phyloP scores from a whole-genome alignment of 1,140 invertebrate genomes.

The Globodera ellingtonae region DNA sequence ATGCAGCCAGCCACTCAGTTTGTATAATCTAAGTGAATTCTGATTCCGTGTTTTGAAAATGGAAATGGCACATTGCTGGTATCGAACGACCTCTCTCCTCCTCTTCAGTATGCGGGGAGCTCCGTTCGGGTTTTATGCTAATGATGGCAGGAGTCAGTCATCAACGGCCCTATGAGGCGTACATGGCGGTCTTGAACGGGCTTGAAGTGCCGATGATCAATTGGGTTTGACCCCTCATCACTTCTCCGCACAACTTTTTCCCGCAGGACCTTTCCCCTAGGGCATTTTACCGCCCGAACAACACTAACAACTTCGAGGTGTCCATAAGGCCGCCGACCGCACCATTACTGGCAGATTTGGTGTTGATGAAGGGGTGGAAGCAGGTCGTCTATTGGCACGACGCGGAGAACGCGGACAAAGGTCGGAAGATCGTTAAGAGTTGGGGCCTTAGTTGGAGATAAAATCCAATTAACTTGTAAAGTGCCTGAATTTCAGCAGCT shows the following conservation, averaged over 20 bases:
- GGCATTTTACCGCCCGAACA: constrained; percentile 21
- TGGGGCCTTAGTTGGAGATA: neutral
- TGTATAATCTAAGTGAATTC: neutral
- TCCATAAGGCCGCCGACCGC: constrained; percentile 58
- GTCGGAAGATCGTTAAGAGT: constrained; percentile 20
- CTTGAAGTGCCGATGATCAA: constrained; percentile 57
- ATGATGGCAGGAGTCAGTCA: constrained; percentile 52
- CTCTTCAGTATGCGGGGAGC: constrained; percentile 51
- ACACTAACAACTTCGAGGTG: constrained; percentile 58
- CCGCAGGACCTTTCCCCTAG: constrained; percentile 10
- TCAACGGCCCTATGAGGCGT: constrained; percentile 50
- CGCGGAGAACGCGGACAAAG: constrained; percentile 47
- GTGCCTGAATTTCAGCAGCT: constrained; percentile 39
- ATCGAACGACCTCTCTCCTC: too few species aligned
- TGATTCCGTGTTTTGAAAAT: too few species aligned
- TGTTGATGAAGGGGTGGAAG: constrained; percentile 59
- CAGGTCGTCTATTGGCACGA: constrained; percentile 62
- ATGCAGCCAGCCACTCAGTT: too few species aligned
- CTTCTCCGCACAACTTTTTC: neutral
- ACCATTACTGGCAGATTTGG: constrained; percentile 61
- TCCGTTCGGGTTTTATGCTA: constrained; percentile 56
- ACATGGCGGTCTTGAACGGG: constrained; percentile 46
- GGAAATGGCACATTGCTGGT: too few species aligned
- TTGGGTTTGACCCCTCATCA: constrained; percentile 45
- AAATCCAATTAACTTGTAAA: neutral